Percentiles rank a stretch among this genome's conserved stretches.
Conservation (phyloP, 2,797 vertebrate genomes). For the Sciurus carolinensis region DNA sequence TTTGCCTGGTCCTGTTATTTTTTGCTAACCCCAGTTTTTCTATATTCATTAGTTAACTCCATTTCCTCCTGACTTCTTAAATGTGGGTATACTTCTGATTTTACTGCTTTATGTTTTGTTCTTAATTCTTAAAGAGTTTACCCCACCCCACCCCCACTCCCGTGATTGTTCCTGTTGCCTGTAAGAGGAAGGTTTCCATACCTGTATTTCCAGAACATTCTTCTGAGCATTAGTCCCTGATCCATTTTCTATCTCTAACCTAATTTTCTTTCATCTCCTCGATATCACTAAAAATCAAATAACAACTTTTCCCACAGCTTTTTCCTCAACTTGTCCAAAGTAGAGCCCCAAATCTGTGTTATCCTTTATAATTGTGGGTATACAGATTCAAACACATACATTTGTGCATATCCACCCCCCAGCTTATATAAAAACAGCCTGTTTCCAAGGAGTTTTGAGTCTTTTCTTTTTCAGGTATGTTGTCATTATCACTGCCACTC, state of each 20-base stretch:
- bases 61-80: background rate
- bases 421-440: background rate
- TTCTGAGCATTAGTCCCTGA: background rate
- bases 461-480: background rate
- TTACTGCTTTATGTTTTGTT: background rate
- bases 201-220: slow-evolving; percentile 39
- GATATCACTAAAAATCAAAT: background rate
- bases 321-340: background rate
- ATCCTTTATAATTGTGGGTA: background rate
- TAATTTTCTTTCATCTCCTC: background rate
- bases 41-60: background rate
- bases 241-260: background rate
- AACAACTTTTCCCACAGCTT: background rate
- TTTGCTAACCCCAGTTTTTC: background rate
- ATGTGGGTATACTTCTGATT: background rate
- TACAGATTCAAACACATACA: background rate
- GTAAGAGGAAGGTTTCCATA: background rate
- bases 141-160: background rate
- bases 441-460: background rate
- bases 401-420: background rate
- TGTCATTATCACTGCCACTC: background rate
- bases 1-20: background rate
- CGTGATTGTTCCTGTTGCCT: background rate
- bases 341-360: background rate
- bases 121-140: background rate